Evolutionary conservation across 2,888 invertebrate genomes (phyloP).

Genomic region (Hypomecis punctinalis): DNA sequence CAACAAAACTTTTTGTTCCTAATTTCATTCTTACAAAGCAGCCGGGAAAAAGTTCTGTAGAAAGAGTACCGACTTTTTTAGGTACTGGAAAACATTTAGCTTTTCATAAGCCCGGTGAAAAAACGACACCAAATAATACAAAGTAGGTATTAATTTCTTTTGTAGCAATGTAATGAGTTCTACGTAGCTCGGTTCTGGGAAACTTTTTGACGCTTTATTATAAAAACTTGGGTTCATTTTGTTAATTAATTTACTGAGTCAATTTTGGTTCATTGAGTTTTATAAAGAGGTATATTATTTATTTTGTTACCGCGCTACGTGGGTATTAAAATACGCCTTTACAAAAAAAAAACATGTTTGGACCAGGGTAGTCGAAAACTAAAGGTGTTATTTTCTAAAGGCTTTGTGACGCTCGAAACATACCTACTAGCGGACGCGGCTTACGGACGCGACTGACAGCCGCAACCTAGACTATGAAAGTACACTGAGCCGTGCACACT

Average conservation of each 20-base stretch:
- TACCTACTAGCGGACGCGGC: too few relatives aligned
- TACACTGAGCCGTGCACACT: too few relatives aligned
- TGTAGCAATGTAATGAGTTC: constrained; percentile 19
- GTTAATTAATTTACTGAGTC: not conserved
- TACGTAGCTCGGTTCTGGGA: not conserved
- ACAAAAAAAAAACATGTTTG: too few relatives aligned
- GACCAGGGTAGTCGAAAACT: too few relatives aligned
- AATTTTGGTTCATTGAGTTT: not conserved
- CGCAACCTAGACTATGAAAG: too few relatives aligned
- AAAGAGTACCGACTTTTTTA: constrained; percentile 21
- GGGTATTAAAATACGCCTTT: not conserved
- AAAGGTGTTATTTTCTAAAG: too few relatives aligned
- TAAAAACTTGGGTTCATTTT: not conserved
- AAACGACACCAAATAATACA: constrained; percentile 28
- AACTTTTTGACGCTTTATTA: constrained; percentile 13
- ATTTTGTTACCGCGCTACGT: too few relatives aligned
- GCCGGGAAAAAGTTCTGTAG: constrained; percentile 12
- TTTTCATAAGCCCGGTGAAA: constrained; percentile 36
- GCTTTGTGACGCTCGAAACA: too few relatives aligned
- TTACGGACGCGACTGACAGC: too few relatives aligned
- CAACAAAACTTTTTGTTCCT: constrained; percentile 16
- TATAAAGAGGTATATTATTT: not conserved
- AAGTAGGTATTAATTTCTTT: constrained; percentile 22
- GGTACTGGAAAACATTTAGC: constrained; percentile 31
- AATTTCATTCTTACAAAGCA: constrained; percentile 18